Conservation (phyloP, 2,797 vertebrate species). For the Fistularia tabacaria region DNA sequence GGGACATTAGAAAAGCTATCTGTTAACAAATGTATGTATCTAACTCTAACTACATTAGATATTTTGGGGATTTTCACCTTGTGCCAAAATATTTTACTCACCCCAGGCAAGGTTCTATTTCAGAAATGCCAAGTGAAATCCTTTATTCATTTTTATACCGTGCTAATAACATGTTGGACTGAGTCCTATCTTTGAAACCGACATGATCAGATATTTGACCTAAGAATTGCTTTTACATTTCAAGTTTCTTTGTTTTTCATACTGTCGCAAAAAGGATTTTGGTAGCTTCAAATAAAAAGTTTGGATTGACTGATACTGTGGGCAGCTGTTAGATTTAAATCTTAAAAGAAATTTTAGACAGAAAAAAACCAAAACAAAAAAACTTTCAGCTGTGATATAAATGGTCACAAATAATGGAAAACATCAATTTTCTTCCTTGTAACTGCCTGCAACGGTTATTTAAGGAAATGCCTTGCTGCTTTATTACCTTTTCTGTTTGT, state of each 20-base stretch:
- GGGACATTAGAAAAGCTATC: too few species aligned
- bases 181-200: background rate
- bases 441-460: conserved; percentile 27
- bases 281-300: conserved; percentile 10
- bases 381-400: conserved; percentile 16
- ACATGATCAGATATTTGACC: too few species aligned
- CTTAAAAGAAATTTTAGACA: too few species aligned
- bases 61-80: too few species aligned
- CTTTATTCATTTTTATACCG: too few species aligned
- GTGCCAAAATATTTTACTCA: too few species aligned
- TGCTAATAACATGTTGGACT: too few species aligned
- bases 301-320: conserved; percentile 16
- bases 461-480: conserved; percentile 35
- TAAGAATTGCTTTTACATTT: background rate
- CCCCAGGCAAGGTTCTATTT: too few species aligned
- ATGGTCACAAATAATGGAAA: conserved; percentile 3
- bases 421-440: conserved; percentile 27
- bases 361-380: conserved; percentile 1
- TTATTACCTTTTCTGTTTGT: conserved; percentile 39
- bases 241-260: background rate
- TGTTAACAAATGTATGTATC: too few species aligned
- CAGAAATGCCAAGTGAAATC: too few species aligned
- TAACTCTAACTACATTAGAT: too few species aligned
- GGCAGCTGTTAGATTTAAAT: conserved; percentile 9
- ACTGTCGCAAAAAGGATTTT: background rate